phyloP scores from a whole-genome alignment of 2,113 vertebrate species.

The Rhabdornis inornatus region DNA sequence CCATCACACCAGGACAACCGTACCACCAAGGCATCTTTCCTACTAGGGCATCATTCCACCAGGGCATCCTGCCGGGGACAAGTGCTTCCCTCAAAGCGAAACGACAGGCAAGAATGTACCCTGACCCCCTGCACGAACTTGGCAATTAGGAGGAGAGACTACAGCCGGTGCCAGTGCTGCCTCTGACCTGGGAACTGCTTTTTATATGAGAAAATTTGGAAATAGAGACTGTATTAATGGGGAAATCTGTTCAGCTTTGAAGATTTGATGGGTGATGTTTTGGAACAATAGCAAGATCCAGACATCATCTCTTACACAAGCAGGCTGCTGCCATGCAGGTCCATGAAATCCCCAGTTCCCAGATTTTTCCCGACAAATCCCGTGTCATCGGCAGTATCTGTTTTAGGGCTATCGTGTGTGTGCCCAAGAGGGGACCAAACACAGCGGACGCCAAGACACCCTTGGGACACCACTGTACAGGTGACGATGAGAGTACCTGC shows the following conservation, averaged over 20 bases:
- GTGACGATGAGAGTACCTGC: not conserved
- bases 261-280: not conserved
- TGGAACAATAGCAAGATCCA: rapidly evolving
- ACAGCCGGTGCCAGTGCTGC: no score
- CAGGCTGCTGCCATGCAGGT: rapidly evolving
- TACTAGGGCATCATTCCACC: not conserved
- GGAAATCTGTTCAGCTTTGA: not conserved
- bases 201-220: not conserved
- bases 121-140: no score
- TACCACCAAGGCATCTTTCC: not conserved
- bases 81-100: not conserved
- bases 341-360: not conserved
- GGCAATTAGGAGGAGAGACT: rapidly evolving
- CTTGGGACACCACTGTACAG: no score
- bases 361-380: not conserved
- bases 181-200: not conserved
- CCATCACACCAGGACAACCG: not conserved
- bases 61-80: not conserved
- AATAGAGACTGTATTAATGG: not conserved
- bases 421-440: not conserved
- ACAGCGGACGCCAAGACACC: rapidly evolving
- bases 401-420: no score
- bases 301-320: not conserved
- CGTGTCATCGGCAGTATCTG: rapidly evolving
- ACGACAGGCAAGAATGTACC: rapidly evolving